Conservation (phyloP, 2,888 invertebrate genomes). For the Cataglyphis cursor region DNA sequence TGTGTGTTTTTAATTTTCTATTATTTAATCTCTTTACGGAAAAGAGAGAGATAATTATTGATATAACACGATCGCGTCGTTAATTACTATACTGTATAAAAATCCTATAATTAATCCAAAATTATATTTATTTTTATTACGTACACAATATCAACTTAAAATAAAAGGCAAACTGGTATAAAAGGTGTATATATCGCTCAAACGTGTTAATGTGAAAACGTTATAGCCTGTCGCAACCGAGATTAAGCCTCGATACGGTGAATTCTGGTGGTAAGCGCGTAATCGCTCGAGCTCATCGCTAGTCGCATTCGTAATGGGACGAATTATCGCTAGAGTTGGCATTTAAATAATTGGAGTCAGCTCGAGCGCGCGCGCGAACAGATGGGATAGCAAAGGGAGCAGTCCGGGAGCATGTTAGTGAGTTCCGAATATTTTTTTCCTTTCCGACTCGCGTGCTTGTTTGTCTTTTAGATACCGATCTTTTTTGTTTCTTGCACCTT, state of each 20-base stretch:
- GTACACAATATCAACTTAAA: background rate
- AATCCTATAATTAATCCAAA: background rate
- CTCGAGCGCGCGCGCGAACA: slow-evolving; percentile 40
- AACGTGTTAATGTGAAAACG: slow-evolving; percentile 38
- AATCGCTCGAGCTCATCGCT: slow-evolving; percentile 62
- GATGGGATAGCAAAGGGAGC: slow-evolving; percentile 58
- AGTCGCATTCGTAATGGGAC: slow-evolving; percentile 50
- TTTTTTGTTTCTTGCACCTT: slow-evolving; percentile 61
- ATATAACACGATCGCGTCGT: background rate
- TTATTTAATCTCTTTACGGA: background rate
- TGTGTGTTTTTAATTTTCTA: background rate
- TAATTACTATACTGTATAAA: background rate
- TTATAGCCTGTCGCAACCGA: slow-evolving; percentile 43
- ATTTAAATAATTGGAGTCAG: slow-evolving; percentile 59
- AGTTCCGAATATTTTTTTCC: slow-evolving; percentile 45
- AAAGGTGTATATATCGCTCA: background rate
- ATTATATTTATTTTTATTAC: background rate
- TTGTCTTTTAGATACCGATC: slow-evolving; percentile 76
- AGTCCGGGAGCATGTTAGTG: slow-evolving; percentile 50
- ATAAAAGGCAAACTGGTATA: background rate
- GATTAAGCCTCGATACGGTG: slow-evolving; percentile 64
- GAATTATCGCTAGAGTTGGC: slow-evolving; percentile 61
- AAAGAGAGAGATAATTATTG: background rate
- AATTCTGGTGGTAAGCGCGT: slow-evolving; percentile 48
- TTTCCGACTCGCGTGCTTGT: slow-evolving; percentile 60